Evolutionary conservation across 1,140 invertebrate genomes (phyloP), one percentile per base, ranked within the genome.

Genomic region (Pachypsylla venusta): DNA sequence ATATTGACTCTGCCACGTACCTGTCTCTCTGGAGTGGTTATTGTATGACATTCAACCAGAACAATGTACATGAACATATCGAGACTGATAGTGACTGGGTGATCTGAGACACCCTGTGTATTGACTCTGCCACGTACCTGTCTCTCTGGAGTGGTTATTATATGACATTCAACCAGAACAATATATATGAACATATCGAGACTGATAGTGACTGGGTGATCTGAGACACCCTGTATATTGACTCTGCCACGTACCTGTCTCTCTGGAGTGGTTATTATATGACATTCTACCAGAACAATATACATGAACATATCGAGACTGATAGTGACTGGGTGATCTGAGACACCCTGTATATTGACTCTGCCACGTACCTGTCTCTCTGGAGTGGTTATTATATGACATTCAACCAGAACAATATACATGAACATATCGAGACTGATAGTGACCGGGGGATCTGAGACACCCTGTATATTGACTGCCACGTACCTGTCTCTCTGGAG

Each of bases 21-120:
- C 62, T 68, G 66, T 59, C 70, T 68, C n/a, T 68, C 64, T 48
- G 61, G 58, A 4, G 65, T 64, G 25, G 57, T 65, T 4, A 75
- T 67, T 26, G 63, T 65, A 1, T 63, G 60, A 62, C 73, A 74
- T 48, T 75, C 73, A 2, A 70, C 72, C 14, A 74, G 63, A 7
- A 75, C 66, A 2, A 76, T 60, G 63, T 76, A 76, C 66, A 70
- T 73, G 62, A 76, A 76, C 28, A 74, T 65, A 35, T 56, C 25
- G 12, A 71, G 54, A 48, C 69, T 67, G 48, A 69, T 63, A 0
- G 73, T 72, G 2, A 66, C 65, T 16, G 2, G 10, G 2, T 16
- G 4, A 56, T 10, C 5, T 12, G 14, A 42, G 56, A 53, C 19
- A n/a, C 7, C 10, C 3, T 7, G 5, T 10, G 4, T 57, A 25